These are phyloP conservation scores for Eumeta japonica DNA, from an alignment of 1,140 invertebrate species.

Conservation along the genomic window DNA sequence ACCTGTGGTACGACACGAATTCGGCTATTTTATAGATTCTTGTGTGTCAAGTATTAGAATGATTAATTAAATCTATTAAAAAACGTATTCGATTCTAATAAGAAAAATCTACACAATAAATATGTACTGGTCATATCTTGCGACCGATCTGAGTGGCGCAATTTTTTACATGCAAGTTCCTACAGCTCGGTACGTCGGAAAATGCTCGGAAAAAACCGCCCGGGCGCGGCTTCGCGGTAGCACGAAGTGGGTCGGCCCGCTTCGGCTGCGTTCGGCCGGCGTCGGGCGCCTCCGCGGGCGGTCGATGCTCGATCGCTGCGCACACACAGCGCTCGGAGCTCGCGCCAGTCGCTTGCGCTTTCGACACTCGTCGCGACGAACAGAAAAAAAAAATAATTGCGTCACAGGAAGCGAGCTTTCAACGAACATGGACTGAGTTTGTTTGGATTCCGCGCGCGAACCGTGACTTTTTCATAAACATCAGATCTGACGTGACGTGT, in stretches of 20 bases:
- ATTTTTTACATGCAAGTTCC: too few relatives aligned
- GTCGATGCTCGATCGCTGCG: slow-evolving; percentile 29
- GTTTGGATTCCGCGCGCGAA: background rate
- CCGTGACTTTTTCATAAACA: background rate
- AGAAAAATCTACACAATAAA: too few relatives aligned
- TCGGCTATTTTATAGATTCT: too few relatives aligned
- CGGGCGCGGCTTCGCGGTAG: slow-evolving; percentile 37
- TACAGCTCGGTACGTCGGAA: too few relatives aligned
- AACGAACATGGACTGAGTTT: slow-evolving; percentile 30
- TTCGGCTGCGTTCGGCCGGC: slow-evolving; percentile 26
- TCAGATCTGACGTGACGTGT: background rate
- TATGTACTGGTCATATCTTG: too few relatives aligned
- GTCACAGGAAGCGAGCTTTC: slow-evolving; percentile 32
- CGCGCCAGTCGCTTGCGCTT: slow-evolving; percentile 32
- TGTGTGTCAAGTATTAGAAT: too few relatives aligned
- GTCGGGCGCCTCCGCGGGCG: slow-evolving; percentile 31
- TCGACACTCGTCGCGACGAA: slow-evolving; percentile 9
- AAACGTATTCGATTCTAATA: too few relatives aligned
- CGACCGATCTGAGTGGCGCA: too few relatives aligned
- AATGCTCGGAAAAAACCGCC: slow-evolving; percentile 43
- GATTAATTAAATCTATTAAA: too few relatives aligned
- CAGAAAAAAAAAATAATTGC: slow-evolving; percentile 11
- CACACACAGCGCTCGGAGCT: slow-evolving; percentile 34
- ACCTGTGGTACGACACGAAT: too few relatives aligned
- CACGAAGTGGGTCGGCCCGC: slow-evolving; percentile 43